Evolutionary conservation across 1,140 invertebrate genomes (phyloP).

Genomic region (Drosophila parvula): DNA sequence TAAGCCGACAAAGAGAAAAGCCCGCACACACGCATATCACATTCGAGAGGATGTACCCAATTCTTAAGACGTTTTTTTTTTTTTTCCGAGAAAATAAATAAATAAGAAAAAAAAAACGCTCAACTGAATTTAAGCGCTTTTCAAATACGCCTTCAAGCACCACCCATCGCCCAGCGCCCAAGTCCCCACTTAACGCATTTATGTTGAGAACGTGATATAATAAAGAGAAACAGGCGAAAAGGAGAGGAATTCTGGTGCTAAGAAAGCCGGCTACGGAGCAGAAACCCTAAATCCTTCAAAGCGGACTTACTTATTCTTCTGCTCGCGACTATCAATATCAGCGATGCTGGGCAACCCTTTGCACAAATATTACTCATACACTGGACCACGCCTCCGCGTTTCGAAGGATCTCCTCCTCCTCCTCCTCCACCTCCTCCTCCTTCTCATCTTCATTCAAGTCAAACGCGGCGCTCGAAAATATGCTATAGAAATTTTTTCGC

Average conservation of each 20-base stretch:
- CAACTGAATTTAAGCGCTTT: conserved; percentile 79
- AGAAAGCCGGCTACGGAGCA: conserved; percentile 9
- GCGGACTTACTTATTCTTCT: conserved; percentile 47
- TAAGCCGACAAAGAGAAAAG: conserved; percentile 53
- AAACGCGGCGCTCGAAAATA: conserved; percentile 61
- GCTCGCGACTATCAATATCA: conserved; percentile 73
- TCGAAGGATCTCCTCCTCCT: background rate
- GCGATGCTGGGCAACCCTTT: conserved; percentile 68
- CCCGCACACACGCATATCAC: conserved; percentile 37
- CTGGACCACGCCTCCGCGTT: conserved; percentile 38
- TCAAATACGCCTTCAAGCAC: conserved; percentile 65
- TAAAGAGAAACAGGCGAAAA: conserved; percentile 60
- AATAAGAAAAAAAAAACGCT: conserved; percentile 46
- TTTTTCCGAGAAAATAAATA: conserved; percentile 39
- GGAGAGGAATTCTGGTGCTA: conserved; percentile 38
- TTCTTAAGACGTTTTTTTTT: conserved; percentile 59
- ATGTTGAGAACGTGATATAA: conserved; percentile 81
- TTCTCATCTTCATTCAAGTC: conserved; percentile 44
- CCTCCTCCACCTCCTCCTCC: background rate
- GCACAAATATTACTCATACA: conserved; percentile 74
- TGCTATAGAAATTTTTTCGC: conserved; percentile 75
- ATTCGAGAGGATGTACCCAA: conserved; percentile 36
- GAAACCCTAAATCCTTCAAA: conserved; percentile 59
- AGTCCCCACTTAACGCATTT: conserved; percentile 79
- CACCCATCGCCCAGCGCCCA: conserved; percentile 12